A percentile compares a stretch with the other conserved stretches of the same genome.
These are phyloP conservation scores for Stichodactyla helianthus DNA, from an alignment of 64 coral and sea anemone species.

Conservation along the genomic window DNA sequence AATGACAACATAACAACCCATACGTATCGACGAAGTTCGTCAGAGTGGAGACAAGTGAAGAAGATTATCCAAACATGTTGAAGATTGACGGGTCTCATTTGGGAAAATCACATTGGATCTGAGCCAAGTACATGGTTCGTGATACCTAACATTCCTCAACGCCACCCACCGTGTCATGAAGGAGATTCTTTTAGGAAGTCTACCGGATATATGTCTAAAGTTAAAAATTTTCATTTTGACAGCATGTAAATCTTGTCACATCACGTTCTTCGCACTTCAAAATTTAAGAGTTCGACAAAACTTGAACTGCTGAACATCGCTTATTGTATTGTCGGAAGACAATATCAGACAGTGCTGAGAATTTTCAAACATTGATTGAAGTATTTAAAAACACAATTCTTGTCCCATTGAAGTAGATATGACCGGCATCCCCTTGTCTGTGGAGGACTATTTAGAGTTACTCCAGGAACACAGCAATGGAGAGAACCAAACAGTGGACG, in stretches of 20 bases:
- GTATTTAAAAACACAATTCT: background rate
- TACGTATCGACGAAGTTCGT: too few species aligned
- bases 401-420: background rate
- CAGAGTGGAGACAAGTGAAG: background rate
- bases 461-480: background rate
- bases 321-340: background rate
- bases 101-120: background rate
- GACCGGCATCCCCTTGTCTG: background rate
- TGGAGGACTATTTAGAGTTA: background rate
- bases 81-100: background rate
- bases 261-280: background rate
- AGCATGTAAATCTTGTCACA: background rate
- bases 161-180: background rate
- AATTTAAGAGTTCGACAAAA: background rate
- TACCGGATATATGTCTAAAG: background rate
- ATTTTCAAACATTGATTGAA: background rate
- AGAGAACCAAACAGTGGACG: background rate
- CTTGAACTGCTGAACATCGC: background rate
- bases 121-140: background rate
- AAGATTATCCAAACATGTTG: background rate
- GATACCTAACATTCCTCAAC: background rate
- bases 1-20: too few species aligned
- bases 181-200: background rate
- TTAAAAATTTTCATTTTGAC: background rate
- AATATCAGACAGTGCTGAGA: background rate